Evolutionary conservation across 2,888 invertebrate genomes (phyloP).

Genomic region (Lithophane semibrunnea): DNA sequence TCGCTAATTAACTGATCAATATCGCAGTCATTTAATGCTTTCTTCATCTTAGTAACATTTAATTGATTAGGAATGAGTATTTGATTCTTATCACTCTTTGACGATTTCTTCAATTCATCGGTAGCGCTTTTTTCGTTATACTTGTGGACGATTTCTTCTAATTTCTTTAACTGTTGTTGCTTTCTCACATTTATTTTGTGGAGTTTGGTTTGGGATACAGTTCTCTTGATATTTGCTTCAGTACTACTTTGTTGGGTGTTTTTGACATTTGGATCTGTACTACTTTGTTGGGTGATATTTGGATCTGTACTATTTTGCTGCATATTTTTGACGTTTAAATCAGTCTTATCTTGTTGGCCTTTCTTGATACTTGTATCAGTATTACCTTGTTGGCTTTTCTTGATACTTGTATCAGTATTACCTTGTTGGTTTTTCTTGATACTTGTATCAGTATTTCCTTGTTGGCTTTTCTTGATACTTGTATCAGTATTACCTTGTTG

Average conservation of each 20-base stretch:
- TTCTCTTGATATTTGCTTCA: conserved; percentile 77
- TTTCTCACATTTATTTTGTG: conserved; percentile 77
- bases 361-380: conserved; percentile 78
- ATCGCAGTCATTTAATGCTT: conserved; percentile 49
- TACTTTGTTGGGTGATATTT: conserved; percentile 73
- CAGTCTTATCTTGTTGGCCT: conserved; percentile 42
- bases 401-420: conserved; percentile 75
- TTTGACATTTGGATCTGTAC: no score
- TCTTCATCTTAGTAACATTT: conserved; percentile 57
- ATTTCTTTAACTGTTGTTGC: conserved; percentile 82
- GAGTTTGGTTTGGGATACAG: conserved; percentile 69
- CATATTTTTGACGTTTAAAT: conserved; percentile 45
- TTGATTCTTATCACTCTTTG: conserved; percentile 75
- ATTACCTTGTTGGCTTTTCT: conserved; percentile 73
- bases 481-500: conserved; percentile 65
- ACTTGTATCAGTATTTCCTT: conserved; percentile 56
- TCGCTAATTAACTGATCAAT: conserved; percentile 51
- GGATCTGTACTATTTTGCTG: conserved; percentile 69
- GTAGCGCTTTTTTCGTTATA: conserved; percentile 76
- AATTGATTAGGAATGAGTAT: conserved; percentile 79
- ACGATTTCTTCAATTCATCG: conserved; percentile 62
- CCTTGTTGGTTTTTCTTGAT: conserved; percentile 25
- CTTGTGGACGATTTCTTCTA: conserved; percentile 83
- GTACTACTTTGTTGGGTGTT: conserved; percentile 55
- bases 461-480: conserved; percentile 69